Conservation (phyloP, 2,113 vertebrate genomes). For the Orycteropus afer region DNA sequence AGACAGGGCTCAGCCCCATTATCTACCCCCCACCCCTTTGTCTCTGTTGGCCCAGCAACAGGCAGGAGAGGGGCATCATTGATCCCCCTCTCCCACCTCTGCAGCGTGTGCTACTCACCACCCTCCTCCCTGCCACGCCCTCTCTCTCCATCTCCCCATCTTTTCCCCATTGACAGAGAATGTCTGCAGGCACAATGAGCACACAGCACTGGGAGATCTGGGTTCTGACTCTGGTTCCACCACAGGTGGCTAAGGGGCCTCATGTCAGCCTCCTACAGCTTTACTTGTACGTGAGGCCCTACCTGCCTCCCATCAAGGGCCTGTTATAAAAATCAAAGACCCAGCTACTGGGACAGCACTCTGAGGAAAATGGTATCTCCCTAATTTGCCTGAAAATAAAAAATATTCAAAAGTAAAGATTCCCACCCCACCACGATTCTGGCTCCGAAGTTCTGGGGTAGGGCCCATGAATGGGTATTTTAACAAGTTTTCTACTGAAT, state of each 20-base stretch:
- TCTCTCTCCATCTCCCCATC: not conserved
- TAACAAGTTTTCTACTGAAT: not conserved
- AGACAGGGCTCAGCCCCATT: not conserved
- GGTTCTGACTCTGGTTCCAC: conserved; percentile 42
- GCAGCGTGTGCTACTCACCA: not conserved
- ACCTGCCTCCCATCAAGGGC: not conserved
- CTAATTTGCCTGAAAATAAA: not conserved
- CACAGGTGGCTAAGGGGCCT: too few relatives aligned
- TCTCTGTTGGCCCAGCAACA: not conserved
- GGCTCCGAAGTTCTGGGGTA: not conserved
- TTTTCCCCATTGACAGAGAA: not conserved
- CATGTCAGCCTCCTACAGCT: not conserved
- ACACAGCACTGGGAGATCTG: not conserved
- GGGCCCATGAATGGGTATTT: not conserved
- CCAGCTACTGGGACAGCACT: not conserved
- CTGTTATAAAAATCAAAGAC: not conserved
- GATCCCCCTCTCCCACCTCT: not conserved
- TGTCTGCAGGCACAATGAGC: not conserved
- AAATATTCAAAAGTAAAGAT: not conserved
- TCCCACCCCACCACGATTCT: not conserved
- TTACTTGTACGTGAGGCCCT: not conserved
- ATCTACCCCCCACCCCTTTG: not conserved
- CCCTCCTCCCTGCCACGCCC: not conserved
- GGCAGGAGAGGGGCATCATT: not conserved
- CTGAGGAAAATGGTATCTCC: not conserved